phyloP scores from a whole-genome alignment of 1,140 invertebrate genomes.

The Caenorhabditis elegans region WBcel235 BX284603.4:6845501-6846000 shows the following conservation, averaged over 20 bases:
- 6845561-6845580: constrained; percentile 1
- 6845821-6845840: constrained; percentile 9
- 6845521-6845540: constrained; percentile 18
- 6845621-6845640: background rate
- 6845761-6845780: constrained; percentile 16
- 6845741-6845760: background rate
- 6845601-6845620: background rate
- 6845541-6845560: constrained; percentile 1
- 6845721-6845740: background rate
- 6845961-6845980: background rate
- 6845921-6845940: background rate
- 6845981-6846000: constrained; percentile 28
- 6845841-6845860: background rate
- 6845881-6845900: background rate
- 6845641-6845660: background rate
- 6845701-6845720: background rate
- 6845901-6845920: background rate
- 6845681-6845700: constrained; percentile 17
- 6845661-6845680: background rate
- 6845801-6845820: background rate
- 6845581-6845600: background rate
- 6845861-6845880: background rate
- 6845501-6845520: constrained; percentile 22
- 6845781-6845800: background rate
- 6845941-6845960: constrained; percentile 18